These are phyloP conservation scores for Phoxinus dragarum DNA, from an alignment of 2,797 vertebrate species.

Conservation along the genomic window DNA sequence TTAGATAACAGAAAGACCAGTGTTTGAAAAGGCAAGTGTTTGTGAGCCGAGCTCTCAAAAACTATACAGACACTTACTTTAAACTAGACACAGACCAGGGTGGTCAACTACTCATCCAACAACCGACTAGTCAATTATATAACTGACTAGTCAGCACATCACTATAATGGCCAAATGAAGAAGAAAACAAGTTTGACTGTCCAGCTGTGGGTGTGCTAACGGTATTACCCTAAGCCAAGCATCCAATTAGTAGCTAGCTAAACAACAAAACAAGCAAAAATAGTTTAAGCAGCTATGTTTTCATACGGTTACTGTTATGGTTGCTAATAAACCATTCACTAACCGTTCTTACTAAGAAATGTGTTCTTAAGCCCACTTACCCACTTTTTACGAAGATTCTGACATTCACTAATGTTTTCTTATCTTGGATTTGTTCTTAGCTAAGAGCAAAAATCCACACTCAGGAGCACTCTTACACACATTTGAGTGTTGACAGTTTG, in stretches of 20 bases:
- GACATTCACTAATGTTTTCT: too few relatives aligned
- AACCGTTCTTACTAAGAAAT: too few relatives aligned
- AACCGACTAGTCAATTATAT: not conserved
- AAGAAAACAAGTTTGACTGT: not conserved
- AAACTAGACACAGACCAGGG: not conserved
- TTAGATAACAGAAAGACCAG: not conserved
- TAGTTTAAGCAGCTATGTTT: not conserved
- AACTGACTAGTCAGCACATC: not conserved
- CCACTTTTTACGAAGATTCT: too few relatives aligned
- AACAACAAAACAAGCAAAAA: slow-evolving; percentile 1
- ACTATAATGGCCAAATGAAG: not conserved
- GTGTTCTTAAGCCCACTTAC: too few relatives aligned
- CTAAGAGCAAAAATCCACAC: too few relatives aligned
- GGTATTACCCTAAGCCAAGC: not conserved
- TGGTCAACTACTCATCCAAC: not conserved
- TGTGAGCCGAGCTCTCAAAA: not conserved
- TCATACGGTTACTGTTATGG: not conserved
- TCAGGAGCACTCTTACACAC: too few relatives aligned
- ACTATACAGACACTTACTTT: too few relatives aligned
- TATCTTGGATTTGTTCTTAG: too few relatives aligned
- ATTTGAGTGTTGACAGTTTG: too few relatives aligned
- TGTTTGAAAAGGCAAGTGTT: not conserved
- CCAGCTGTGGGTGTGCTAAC: not conserved
- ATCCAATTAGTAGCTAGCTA: slow-evolving; percentile 1
- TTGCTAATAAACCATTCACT: too few relatives aligned